Base-by-base conservation (phyloP, 2,113 vertebrate species). In the Podarcis muralis region DNA sequence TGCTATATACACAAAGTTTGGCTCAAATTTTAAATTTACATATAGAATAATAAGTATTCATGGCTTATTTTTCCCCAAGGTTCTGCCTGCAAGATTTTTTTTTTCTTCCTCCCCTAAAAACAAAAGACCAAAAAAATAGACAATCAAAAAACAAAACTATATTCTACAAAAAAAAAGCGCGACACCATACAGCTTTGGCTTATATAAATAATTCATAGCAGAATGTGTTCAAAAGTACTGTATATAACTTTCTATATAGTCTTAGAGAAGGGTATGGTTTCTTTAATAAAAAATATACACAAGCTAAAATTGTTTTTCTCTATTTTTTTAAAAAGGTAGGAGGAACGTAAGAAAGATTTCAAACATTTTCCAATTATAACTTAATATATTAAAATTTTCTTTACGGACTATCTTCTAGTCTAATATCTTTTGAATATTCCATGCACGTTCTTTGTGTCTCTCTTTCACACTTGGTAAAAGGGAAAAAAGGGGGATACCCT, bases 1-100 rank as follows among this genome's bases (percentile, higher is more conserved):
- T 96, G 96, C 97, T 99, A 98, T 99, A 96, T 99, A 99, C 98
- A 99, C 96, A 97, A 98, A 97, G 97, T 98, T 99, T 99, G 98
- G 98, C 98, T 99, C 98, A 98, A 99, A 98, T 98, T 97, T 98
- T 97, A 97, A 23, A 98, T 98, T 98, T 98, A 98, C 97, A 98
- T 97, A 98, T 97, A 98, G 97, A 98, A 97, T 97, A 97, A 94
- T 96, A 98, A 98, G 98, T 98, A 98, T 98, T 98, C 98, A 99
- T 99, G 99, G 99, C 99, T 99, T 99, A 98, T 97, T 97, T 98
- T 98, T 97, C 98, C 98, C 98, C 97, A 98, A 98, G 97, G 96
- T 98, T 97, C 97, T 97, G 97, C 97, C 98, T 98, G 98, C 97
- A 98, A 97, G 97, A 97, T 96, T 97, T 97, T 97, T 97, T 97